Evolutionary conservation across 2,888 invertebrate species (phyloP).

Genomic region (Noctua fimbriata): DNA sequence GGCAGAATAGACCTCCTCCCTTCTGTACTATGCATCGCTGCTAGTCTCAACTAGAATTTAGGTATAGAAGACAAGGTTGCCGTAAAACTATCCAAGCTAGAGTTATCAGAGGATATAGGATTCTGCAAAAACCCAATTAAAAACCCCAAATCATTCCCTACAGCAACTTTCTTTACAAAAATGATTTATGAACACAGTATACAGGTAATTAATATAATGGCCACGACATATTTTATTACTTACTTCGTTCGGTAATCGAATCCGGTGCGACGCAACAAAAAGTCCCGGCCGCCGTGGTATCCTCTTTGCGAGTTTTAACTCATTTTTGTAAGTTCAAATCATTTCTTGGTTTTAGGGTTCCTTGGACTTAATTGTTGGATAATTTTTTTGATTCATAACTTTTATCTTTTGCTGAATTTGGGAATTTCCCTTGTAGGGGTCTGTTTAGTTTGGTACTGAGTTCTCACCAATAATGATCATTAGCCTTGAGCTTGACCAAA

Average conservation of each 20-base stretch:
- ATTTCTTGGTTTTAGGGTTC: slow-evolving; percentile 71
- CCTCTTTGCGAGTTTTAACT: slow-evolving; percentile 70
- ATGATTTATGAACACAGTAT: slow-evolving; percentile 59
- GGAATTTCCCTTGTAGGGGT: background rate
- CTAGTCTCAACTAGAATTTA: too few species aligned
- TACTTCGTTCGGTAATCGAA: slow-evolving; percentile 68
- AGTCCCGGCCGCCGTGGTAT: slow-evolving; percentile 63
- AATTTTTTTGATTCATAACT: slow-evolving; percentile 4
- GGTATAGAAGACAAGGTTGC: background rate
- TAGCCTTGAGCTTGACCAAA: background rate
- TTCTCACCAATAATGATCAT: background rate
- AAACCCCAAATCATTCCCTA: slow-evolving; percentile 19
- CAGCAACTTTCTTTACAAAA: slow-evolving; percentile 48
- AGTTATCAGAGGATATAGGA: background rate
- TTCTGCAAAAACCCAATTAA: slow-evolving; percentile 29
- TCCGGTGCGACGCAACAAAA: slow-evolving; percentile 63
- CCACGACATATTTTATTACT: slow-evolving; percentile 69
- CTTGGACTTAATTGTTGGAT: slow-evolving; percentile 37
- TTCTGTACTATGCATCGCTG: too few species aligned
- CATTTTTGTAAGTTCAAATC: slow-evolving; percentile 77
- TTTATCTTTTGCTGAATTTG: background rate
- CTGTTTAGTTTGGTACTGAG: background rate
- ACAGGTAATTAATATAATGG: slow-evolving; percentile 68
- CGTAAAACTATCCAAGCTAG: background rate
- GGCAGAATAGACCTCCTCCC: background rate